Conservation (phyloP, 2,888 invertebrate species). For the Bugulina stolonifera region DNA sequence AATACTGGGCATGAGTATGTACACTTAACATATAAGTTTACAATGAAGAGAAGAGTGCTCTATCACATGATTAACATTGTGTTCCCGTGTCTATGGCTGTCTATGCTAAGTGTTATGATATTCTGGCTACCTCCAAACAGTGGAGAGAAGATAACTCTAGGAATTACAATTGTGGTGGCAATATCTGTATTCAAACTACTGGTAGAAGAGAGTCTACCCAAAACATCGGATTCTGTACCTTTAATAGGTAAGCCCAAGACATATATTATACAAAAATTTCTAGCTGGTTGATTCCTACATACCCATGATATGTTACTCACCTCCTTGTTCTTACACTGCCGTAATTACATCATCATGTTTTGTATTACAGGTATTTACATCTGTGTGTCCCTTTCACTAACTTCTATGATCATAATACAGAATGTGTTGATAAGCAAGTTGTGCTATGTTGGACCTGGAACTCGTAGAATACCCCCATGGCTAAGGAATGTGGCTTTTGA, state of each 20-base stretch:
- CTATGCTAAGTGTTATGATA: constrained; percentile 49
- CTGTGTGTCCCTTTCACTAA: constrained; percentile 55
- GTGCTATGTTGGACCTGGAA: constrained; percentile 52
- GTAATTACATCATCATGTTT: too few species aligned
- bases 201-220: constrained; percentile 56
- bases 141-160: constrained; percentile 52
- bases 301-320: too few species aligned
- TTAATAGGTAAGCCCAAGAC: constrained; percentile 50
- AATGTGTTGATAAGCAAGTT: constrained; percentile 55
- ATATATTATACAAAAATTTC: too few species aligned
- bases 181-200: constrained; percentile 56
- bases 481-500: constrained; percentile 46
- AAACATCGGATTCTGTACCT: constrained; percentile 55
- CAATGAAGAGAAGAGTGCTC: constrained; percentile 49
- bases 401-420: constrained; percentile 53
- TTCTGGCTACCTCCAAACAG: constrained; percentile 53
- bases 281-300: too few species aligned
- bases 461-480: constrained; percentile 50
- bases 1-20: constrained; percentile 56
- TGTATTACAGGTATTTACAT: constrained; percentile 51
- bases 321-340: too few species aligned
- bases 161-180: constrained; percentile 54
- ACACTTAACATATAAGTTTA: constrained; percentile 58
- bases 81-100: constrained; percentile 52
- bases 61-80: constrained; percentile 53